Conservation (phyloP, 2,113 vertebrate species). For the Girardinichthys multiradiatus region DNA sequence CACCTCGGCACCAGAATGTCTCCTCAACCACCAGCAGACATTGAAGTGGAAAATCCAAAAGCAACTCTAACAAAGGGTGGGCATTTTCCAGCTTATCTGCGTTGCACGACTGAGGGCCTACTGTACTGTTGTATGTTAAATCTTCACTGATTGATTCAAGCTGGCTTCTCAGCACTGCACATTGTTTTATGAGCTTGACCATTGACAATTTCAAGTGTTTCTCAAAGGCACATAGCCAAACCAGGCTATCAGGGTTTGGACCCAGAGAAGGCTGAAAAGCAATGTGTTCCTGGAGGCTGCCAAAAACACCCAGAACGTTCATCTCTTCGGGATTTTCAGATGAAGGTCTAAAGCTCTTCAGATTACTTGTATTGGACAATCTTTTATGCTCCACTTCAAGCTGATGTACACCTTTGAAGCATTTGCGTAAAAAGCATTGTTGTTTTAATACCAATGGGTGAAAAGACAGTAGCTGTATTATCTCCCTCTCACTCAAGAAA, state of each 20-base stretch:
- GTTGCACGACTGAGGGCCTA: background rate
- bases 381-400: slow-evolving; percentile 62
- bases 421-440: slow-evolving; percentile 77
- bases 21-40: slow-evolving; percentile 86
- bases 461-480: slow-evolving; percentile 78
- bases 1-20: slow-evolving; percentile 71
- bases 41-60: slow-evolving; percentile 80
- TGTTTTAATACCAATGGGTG: slow-evolving; percentile 60
- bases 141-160: slow-evolving; percentile 18
- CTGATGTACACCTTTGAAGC: slow-evolving; percentile 78
- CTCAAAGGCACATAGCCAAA: slow-evolving; percentile 83
- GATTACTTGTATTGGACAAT: background rate
- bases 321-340: slow-evolving; percentile 23
- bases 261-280: slow-evolving; percentile 70
- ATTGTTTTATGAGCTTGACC: slow-evolving; percentile 66
- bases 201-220: slow-evolving; percentile 72
- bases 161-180: slow-evolving; percentile 55
- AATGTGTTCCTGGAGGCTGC: slow-evolving; percentile 78
- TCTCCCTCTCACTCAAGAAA: slow-evolving; percentile 84
- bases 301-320: slow-evolving; percentile 71
- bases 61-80: slow-evolving; percentile 56
- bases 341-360: slow-evolving; percentile 10
- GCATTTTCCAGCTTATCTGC: background rate
- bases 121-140: background rate
- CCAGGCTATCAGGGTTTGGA: slow-evolving; percentile 61